Evolutionary conservation across 2,113 vertebrate species (phyloP).

Genomic region (Strix uralensis): DNA sequence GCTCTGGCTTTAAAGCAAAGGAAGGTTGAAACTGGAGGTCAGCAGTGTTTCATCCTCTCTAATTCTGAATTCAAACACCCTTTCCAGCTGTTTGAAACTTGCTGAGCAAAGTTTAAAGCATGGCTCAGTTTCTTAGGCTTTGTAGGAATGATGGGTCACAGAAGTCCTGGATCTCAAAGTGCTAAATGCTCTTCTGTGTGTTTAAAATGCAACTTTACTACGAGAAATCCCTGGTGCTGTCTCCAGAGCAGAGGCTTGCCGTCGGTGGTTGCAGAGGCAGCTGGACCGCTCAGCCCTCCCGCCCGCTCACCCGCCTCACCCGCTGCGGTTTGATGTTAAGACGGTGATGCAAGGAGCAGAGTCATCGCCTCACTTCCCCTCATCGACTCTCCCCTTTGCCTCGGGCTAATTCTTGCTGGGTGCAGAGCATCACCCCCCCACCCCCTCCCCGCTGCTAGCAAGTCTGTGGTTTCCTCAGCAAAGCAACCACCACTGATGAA

Average conservation of each 20-base stretch:
- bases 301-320: background rate
- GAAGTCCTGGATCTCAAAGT: background rate
- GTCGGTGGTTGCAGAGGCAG: fast-evolving
- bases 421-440: background rate
- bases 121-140: background rate
- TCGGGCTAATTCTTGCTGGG: background rate
- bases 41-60: background rate
- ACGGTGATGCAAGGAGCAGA: background rate
- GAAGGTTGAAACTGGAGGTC: background rate
- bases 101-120: background rate
- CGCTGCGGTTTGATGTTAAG: background rate
- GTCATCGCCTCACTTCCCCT: background rate
- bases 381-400: background rate
- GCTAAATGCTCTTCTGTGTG: background rate
- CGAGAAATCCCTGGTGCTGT: background rate
- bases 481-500: background rate
- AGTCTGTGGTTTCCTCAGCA: background rate
- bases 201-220: background rate
- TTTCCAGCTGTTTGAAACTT: background rate
- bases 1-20: background rate
- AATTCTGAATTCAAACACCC: slow-evolving; percentile 7
- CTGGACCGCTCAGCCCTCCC: background rate
- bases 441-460: background rate
- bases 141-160: background rate
- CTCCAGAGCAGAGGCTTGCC: background rate